Base-by-base conservation (phyloP, 2,888 invertebrate genomes). In the Lasioglossum pauxillum region DNA sequence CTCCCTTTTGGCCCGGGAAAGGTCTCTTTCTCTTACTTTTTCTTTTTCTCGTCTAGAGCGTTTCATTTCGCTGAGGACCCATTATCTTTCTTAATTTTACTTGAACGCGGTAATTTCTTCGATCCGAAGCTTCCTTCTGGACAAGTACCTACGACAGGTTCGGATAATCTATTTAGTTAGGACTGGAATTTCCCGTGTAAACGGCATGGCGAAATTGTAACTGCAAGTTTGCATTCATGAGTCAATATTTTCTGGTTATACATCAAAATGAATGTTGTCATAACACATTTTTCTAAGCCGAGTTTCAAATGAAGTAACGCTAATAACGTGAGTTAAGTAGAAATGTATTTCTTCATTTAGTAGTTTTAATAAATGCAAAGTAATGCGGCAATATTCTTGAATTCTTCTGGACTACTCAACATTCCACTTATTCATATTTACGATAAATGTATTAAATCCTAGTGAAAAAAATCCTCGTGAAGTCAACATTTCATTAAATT, bases 1-100 rank as follows among this genome's bases (percentile, higher is more conserved):
- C 53, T 80, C 73, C 81, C 69, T 80, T 89, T 87, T 49, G 46
- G 41, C 64, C 31, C 7, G 64, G 44, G 69, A 81, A 46, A 44
- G 67, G 27, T 41, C 49, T 53, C 72, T 49, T 23, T n/a, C 16
- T 38, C 35, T 14, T 46, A 5, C 19, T 19, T 8, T 19, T 31
- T 35, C 3, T 35, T 8, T 8, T 67, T 60, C 14, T 14, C 5
- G 27, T 49, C 53, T 64, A 5, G 1, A 80, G 41, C 27, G 69
- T 67, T 60, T 67, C 57, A 44, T 67, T 77, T 46, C 41, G 19
- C 31, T 14, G 12, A 49, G 23, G 3, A 35, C 35, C 35, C 41
- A 31, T 27, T 31, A 5, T 27, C 38, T 35, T 71, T 41, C 35
- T 73, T 60, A 75, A 83, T 72, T 72, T 35, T 46, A 35, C 16